Evolutionary conservation across 2,113 vertebrate genomes (phyloP).

Genomic region (Aegypius monachus): DNA sequence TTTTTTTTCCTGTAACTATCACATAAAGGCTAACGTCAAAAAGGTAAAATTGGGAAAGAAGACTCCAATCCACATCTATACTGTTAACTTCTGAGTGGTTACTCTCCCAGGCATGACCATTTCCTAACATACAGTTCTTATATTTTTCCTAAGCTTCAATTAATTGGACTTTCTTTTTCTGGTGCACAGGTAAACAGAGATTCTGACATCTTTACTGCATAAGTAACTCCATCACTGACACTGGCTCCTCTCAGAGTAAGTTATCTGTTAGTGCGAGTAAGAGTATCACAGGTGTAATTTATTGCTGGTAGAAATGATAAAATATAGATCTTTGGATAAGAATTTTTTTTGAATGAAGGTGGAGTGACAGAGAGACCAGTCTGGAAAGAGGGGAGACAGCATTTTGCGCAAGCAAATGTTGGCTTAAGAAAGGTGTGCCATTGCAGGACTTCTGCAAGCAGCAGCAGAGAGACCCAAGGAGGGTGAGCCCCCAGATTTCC

Average conservation of each 20-base stretch:
- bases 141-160: background rate
- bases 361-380: background rate
- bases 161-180: background rate
- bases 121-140: background rate
- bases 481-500: background rate
- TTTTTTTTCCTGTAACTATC: background rate
- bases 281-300: background rate
- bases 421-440: background rate
- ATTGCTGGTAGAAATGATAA: background rate
- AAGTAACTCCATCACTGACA: background rate
- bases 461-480: background rate
- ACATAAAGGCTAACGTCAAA: background rate
- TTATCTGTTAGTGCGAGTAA: background rate
- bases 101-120: background rate
- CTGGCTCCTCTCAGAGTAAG: background rate
- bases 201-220: background rate
- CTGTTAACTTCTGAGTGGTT: background rate
- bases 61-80: background rate
- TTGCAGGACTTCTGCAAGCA: background rate
- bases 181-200: background rate
- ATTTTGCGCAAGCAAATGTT: background rate
- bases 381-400: background rate
- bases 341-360: background rate
- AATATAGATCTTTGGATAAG: background rate
- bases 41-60: background rate